These are phyloP conservation scores for Poicephalus gulielmi DNA, from an alignment of 2,113 vertebrate genomes.

Conservation along the genomic window DNA sequence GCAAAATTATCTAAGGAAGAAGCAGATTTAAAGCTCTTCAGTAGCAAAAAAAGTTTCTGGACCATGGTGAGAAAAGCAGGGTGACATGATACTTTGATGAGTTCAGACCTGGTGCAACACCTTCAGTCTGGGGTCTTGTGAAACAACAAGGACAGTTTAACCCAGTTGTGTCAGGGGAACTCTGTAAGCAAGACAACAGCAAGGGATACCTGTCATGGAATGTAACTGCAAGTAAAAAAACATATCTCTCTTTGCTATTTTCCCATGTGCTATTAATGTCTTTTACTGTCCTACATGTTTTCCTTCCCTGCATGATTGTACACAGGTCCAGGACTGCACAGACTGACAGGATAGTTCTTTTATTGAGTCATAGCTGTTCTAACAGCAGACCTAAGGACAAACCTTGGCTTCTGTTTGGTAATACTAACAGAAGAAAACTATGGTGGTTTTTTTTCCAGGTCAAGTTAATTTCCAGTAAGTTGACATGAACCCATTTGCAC, in stretches of 20 bases:
- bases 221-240: not conserved
- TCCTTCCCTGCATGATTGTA: not conserved
- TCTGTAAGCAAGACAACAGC: not conserved
- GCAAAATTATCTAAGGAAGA: not conserved
- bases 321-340: not conserved
- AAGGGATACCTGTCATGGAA: not conserved
- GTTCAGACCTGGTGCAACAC: not conserved
- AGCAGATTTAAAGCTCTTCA: not conserved
- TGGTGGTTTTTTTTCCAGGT: not conserved
- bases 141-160: not conserved
- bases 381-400: not conserved
- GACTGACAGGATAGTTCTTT: not conserved
- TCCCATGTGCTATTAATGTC: not conserved
- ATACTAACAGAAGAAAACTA: not conserved
- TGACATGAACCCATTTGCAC: not conserved
- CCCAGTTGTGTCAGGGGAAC: rapidly evolving
- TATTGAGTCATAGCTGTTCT: not conserved
- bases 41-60: not conserved
- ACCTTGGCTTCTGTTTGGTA: not conserved
- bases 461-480: not conserved
- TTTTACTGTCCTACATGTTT: not conserved
- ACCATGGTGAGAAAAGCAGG: not conserved
- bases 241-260: not conserved
- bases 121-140: not conserved
- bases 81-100: not conserved